Evolutionary conservation across 2,797 vertebrate species (phyloP), one percentile per base, ranked within the genome.

Genomic region (Hydrolagus colliei): DNA sequence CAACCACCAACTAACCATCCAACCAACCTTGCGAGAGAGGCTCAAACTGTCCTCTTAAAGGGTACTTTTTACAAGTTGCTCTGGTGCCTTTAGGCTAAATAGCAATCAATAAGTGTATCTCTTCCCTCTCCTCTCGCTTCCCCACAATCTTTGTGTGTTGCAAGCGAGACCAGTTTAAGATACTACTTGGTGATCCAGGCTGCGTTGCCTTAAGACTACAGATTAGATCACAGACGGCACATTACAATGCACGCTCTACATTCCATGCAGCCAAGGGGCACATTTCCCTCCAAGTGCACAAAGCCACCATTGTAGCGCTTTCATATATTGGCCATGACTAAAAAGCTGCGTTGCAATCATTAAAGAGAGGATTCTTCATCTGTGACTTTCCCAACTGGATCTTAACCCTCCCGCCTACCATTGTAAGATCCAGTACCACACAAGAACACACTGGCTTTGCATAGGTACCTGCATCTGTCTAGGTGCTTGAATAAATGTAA

Each of bases 271-370:
- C 65, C 65, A 84, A 41, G 32, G 65, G 32, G 65, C 65, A 71
- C 27, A 68, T 71, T 84, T n/a, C 79, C 67, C 62, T 80, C 65
- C 41, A 35, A 32, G 71, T 52, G 32, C 41, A 84, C 79, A 84
- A 84, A 67, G 79, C 65, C 65, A 84, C 32, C 35, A 84, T 84
- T 84, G 79, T 84, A 71, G 62, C 79, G 52, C 41, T 84, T 84
- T 67, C 18, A 84, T 32, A 84, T 71, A 52, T 20, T 52, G 65
- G 79, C 65, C 68, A 63, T 65, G 71, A 84, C 63, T n/a, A 84
- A 84, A 52, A 84, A 18, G 32, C 79, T 12, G 12, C 41, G 79
- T 84, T 68, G 20, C 79, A 84, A 71, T 52, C 18, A 0, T 41
- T 41, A 71, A 67, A 61, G 62, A 84, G 65, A 82, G 63, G 10